A percentile compares a stretch with the other conserved stretches of the same genome.
phyloP scores from a whole-genome alignment of 2,797 vertebrate species.

The Paramormyrops hopkinsi region DNA sequence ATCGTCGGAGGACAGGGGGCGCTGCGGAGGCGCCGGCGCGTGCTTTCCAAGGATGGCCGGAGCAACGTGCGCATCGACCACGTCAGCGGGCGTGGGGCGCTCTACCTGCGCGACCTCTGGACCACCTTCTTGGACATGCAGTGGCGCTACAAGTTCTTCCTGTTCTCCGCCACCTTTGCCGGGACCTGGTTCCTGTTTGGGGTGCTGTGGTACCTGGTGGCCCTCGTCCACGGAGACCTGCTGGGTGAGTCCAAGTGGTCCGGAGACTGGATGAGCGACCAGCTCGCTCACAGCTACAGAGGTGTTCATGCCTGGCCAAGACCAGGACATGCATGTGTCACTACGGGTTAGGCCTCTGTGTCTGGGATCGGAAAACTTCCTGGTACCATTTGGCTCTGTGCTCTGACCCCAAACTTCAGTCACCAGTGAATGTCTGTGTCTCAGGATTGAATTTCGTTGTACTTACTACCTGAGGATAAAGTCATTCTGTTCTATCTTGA shows the following conservation, averaged over 20 bases:
- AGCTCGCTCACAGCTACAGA: background rate
- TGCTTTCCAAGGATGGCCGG: constrained; percentile 86
- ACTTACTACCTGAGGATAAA: background rate
- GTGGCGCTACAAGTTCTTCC: constrained; percentile 73
- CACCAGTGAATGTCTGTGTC: background rate
- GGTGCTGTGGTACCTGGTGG: constrained; percentile 70
- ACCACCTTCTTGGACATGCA: constrained; percentile 74
- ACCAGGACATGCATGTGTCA: background rate
- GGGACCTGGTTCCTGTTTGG: constrained; percentile 72
- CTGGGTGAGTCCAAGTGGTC: constrained; percentile 49
- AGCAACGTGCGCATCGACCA: constrained; percentile 95
- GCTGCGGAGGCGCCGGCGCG: constrained; percentile 55
- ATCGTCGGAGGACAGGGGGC: constrained; percentile 33
- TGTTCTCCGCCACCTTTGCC: constrained; percentile 68
- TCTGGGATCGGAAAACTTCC: background rate
- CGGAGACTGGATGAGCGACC: background rate
- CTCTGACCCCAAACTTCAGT: background rate
- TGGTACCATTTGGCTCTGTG: background rate
- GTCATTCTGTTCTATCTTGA: background rate
- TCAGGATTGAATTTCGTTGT: background rate
- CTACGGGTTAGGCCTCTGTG: background rate
- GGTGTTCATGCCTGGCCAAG: background rate
- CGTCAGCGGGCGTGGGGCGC: constrained; percentile 70
- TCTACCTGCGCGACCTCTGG: constrained; percentile 93
- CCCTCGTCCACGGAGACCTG: constrained; percentile 65